These are phyloP conservation scores for Dastarcus helophoroides DNA, from an alignment of 2,888 invertebrate species.

Conservation along the genomic window DNA sequence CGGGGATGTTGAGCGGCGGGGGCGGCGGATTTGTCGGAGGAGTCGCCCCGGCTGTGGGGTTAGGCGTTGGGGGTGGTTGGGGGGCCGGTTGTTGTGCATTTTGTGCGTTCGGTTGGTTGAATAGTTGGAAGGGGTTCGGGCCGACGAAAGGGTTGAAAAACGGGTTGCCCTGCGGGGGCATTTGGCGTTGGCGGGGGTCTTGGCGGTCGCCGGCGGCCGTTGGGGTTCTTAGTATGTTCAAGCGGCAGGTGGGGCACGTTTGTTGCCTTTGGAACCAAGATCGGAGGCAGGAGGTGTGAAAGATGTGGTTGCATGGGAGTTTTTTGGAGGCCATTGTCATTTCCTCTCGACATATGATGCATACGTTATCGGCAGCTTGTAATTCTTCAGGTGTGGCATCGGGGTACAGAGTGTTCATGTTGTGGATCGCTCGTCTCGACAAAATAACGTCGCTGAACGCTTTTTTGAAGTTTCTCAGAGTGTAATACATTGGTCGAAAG, in stretches of 20 bases:
- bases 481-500: conserved; percentile 97
- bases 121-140: conserved; percentile 28
- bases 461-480: conserved; percentile 96
- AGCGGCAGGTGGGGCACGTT: conserved; percentile 96
- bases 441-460: conserved; percentile 94
- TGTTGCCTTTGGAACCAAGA: conserved; percentile 99
- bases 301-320: conserved; percentile 97
- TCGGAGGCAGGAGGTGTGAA: conserved; percentile 93
- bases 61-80: conserved; percentile 8
- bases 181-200: conserved; percentile 16
- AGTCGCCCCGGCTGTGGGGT: conserved; percentile 3
- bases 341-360: conserved; percentile 90
- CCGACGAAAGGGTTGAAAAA: conserved; percentile 26
- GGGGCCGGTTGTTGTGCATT: conserved; percentile 8
- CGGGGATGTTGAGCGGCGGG: conserved; percentile 32
- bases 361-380: conserved; percentile 88
- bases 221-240: conserved; percentile 53
- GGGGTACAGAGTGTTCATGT: conserved; percentile 96
- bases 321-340: conserved; percentile 78
- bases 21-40: conserved; percentile 7
- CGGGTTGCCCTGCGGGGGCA: conserved; percentile 18
- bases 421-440: conserved; percentile 90
- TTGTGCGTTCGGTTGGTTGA: conserved; percentile 19
- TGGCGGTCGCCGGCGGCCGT: conserved; percentile 29
- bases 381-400: conserved; percentile 91